phyloP scores from a whole-genome alignment of 2,888 invertebrate species.

The Melanostoma mellinum region DNA sequence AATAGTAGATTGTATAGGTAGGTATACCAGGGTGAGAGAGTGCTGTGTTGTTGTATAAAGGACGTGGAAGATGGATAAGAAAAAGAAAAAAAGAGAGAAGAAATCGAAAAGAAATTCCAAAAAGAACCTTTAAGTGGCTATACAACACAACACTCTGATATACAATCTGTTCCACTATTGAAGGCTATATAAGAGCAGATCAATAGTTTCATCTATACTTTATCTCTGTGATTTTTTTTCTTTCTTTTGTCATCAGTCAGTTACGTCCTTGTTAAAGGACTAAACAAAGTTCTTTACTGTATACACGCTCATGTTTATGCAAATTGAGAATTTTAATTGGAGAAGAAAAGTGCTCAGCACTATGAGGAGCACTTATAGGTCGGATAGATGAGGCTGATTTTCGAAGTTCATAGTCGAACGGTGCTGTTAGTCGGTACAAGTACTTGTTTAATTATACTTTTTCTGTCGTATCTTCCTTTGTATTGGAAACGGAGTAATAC shows the following conservation, averaged over 20 bases:
- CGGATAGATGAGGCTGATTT: constrained; percentile 61
- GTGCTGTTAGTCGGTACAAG: constrained; percentile 40
- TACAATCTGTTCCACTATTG: constrained; percentile 44
- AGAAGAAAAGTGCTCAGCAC: constrained; percentile 64
- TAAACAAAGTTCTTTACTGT: constrained; percentile 44
- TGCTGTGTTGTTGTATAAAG: constrained; percentile 15
- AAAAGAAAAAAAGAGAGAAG: constrained; percentile 30
- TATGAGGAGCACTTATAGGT: constrained; percentile 57
- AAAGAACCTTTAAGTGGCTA: constrained; percentile 63
- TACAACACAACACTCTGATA: constrained; percentile 40
- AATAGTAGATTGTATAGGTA: constrained; percentile 14
- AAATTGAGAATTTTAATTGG: constrained; percentile 72
- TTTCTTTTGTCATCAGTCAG: constrained; percentile 39
- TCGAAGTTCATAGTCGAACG: constrained; percentile 47
- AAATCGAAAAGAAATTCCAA: constrained; percentile 63
- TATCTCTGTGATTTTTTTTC: neutral
- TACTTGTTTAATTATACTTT: constrained; percentile 29
- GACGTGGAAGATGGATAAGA: constrained; percentile 18
- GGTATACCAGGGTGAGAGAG: neutral
- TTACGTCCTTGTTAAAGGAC: constrained; percentile 58
- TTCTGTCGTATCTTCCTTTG: constrained; percentile 4
- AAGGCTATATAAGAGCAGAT: constrained; percentile 22
- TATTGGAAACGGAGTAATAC: constrained; percentile 35
- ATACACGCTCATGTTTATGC: constrained; percentile 65
- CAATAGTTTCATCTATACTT: constrained; percentile 39